Evolutionary conservation across 2,888 invertebrate species (phyloP).

Genomic region (Sinodicranocentrus sp.): DNA sequence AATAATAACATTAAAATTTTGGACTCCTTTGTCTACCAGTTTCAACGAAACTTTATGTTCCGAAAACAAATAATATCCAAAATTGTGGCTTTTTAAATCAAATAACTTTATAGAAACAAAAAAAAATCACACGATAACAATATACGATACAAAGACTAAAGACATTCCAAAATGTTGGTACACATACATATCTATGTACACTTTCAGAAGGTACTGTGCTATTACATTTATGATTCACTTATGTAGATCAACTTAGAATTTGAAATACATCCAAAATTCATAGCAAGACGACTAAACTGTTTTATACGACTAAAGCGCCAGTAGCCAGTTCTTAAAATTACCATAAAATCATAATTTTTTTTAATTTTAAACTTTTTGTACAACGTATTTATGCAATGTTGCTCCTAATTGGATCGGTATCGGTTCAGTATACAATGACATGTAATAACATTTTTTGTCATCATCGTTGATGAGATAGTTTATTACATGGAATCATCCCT

Average conservation of each 20-base stretch:
- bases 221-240: not conserved
- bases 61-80: slow-evolving; percentile 25
- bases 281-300: slow-evolving; percentile 59
- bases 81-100: slow-evolving; percentile 16
- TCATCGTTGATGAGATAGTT: not conserved
- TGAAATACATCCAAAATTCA: slow-evolving; percentile 52
- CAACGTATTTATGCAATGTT: slow-evolving; percentile 39
- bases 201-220: not conserved
- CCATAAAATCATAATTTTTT: not conserved
- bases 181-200: not conserved
- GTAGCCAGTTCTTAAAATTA: slow-evolving; percentile 49
- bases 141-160: slow-evolving; percentile 24
- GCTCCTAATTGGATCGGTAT: slow-evolving; percentile 56
- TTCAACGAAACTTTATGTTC: slow-evolving; percentile 16
- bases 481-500: not conserved
- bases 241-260: slow-evolving; percentile 14
- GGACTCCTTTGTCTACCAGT: slow-evolving; percentile 25
- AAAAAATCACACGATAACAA: slow-evolving; percentile 22
- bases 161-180: not conserved
- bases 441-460: not conserved
- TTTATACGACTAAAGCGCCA: slow-evolving; percentile 64
- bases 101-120: slow-evolving; percentile 41
- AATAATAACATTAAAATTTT: slow-evolving; percentile 51
- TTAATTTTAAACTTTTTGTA: slow-evolving; percentile 48
- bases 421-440: slow-evolving; percentile 4